Evolutionary conservation across 2,113 vertebrate species (phyloP).

Genomic region (Pitta sordida): DNA sequence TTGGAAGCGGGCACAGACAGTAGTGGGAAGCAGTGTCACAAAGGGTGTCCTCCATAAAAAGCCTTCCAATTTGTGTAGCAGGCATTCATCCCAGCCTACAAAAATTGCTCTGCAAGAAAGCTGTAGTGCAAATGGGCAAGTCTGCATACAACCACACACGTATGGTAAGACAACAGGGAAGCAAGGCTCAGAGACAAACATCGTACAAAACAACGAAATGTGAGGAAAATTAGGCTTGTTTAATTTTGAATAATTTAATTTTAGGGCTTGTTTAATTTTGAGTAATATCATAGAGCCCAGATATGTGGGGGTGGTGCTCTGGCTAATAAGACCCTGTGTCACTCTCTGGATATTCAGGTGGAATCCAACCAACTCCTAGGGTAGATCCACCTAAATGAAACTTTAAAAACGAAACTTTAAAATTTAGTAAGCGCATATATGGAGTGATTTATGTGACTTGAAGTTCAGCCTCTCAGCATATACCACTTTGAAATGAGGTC

Average conservation of each 20-base stretch:
- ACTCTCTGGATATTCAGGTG: not conserved
- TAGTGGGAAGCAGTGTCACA: not conserved
- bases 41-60: not conserved
- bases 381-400: not conserved
- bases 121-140: not conserved
- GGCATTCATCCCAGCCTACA: not conserved
- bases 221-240: not conserved
- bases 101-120: not conserved
- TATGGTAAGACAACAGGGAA: not conserved
- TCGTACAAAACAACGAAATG: not conserved
- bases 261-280: not conserved
- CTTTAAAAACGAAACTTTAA: not conserved
- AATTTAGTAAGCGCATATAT: not conserved
- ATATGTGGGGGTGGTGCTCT: accelerated
- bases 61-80: not conserved
- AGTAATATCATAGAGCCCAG: not conserved
- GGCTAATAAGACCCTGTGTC: accelerated
- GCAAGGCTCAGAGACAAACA: not conserved
- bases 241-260: not conserved
- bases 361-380: not conserved
- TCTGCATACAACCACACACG: accelerated
- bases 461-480: not conserved
- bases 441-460: not conserved
- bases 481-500: not conserved
- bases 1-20: not conserved